phyloP scores from a whole-genome alignment of 1,140 invertebrate genomes.

The Drosophila guanche region DNA sequence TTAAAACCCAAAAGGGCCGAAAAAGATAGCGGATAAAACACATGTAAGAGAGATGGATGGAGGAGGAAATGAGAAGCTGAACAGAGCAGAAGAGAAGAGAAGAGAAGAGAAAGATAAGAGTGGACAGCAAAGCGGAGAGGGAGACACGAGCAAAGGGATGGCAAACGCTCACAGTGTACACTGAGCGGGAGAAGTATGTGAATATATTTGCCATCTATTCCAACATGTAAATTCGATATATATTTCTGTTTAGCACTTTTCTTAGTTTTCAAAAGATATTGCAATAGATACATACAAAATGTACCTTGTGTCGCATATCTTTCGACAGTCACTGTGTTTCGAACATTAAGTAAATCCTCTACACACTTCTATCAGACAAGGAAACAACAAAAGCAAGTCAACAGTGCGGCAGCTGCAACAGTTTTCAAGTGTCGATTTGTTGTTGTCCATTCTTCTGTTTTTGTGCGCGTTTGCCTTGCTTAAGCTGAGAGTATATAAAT shows the following conservation, averaged over 20 bases:
- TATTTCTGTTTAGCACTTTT: no score
- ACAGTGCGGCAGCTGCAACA: conserved; percentile 41
- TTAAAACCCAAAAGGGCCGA: conserved; percentile 35
- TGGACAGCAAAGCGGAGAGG: neutral
- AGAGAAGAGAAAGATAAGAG: conserved; percentile 7
- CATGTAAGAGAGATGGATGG: conserved; percentile 47
- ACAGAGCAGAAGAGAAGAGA: neutral
- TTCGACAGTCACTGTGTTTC: conserved; percentile 16
- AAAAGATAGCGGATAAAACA: conserved; percentile 49
- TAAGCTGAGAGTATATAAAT: conserved; percentile 64
- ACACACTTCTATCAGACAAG: conserved; percentile 14
- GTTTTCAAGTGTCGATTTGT: conserved; percentile 34
- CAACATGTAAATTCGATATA: no score
- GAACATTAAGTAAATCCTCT: conserved; percentile 33
- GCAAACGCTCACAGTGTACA: no score
- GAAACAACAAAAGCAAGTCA: conserved; percentile 25
- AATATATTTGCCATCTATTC: no score
- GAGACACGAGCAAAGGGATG: no score
- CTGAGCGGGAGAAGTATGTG: no score
- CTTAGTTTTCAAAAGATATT: no score
- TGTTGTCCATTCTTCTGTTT: conserved; percentile 23
- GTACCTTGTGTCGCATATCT: neutral
- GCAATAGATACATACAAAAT: neutral
- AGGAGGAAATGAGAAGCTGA: neutral
- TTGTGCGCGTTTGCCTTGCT: conserved; percentile 32